Evolutionary conservation across 1,140 invertebrate genomes (phyloP).

Genomic region (Grapholita molesta): DNA sequence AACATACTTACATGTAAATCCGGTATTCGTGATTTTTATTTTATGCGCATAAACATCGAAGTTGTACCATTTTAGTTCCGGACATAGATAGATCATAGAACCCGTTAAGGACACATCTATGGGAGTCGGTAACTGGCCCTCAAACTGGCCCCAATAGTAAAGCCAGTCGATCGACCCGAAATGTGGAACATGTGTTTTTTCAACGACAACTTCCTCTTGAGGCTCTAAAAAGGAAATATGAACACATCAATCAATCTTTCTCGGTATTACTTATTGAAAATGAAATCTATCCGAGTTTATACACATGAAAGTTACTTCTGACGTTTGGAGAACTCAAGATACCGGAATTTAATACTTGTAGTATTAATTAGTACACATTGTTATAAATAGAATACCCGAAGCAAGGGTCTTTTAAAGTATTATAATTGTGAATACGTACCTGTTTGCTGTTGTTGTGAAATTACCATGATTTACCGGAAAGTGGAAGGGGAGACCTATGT

Average conservation of each 20-base stretch:
- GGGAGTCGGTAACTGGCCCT: conserved; percentile 70
- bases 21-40: conserved; percentile 80
- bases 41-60: conserved; percentile 78
- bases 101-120: conserved; percentile 78
- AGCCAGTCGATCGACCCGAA: conserved; percentile 53
- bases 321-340: too few relatives aligned
- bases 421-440: neutral
- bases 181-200: conserved; percentile 44
- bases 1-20: conserved; percentile 76
- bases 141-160: conserved; percentile 46
- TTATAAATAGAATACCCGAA: too few relatives aligned
- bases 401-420: too few relatives aligned
- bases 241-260: neutral
- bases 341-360: too few relatives aligned
- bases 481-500: too few relatives aligned
- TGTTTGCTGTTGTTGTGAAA: neutral
- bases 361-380: too few relatives aligned
- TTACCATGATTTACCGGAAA: neutral
- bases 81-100: conserved; percentile 64
- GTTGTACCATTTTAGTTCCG: conserved; percentile 77
- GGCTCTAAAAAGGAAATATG: neutral
- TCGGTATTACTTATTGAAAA: too few relatives aligned
- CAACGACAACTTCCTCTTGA: conserved; percentile 36
- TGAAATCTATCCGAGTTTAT: too few relatives aligned
- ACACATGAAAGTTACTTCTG: too few relatives aligned